A percentile compares a stretch with the other conserved stretches of the same genome.
Evolutionary conservation across 2,797 vertebrate genomes (phyloP).

Genomic region (Natrix natrix): DNA sequence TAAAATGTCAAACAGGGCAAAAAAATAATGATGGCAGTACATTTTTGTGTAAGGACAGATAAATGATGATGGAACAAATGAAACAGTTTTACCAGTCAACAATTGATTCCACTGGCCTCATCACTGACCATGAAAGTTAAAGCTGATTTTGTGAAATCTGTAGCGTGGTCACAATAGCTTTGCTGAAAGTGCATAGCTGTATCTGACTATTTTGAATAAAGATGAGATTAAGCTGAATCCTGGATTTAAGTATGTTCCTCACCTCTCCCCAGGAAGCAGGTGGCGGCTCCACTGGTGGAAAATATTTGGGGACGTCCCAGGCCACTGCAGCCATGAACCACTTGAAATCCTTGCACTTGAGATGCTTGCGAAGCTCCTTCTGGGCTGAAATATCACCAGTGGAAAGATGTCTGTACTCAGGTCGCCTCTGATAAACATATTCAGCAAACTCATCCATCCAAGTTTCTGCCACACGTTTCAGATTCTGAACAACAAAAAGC

Average conservation of each 20-base stretch:
- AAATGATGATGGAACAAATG: background rate
- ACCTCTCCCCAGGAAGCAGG: slow-evolving; percentile 89
- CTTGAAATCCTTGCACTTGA: slow-evolving; percentile 88
- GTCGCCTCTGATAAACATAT: slow-evolving; percentile 87
- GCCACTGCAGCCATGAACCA: slow-evolving; percentile 89
- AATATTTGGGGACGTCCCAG: slow-evolving; percentile 88
- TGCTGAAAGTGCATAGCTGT: background rate
- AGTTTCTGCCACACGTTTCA: slow-evolving; percentile 88
- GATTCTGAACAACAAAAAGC: slow-evolving; percentile 71
- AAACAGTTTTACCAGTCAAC: slow-evolving; percentile 11
- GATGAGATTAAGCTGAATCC: background rate
- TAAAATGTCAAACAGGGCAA: background rate
- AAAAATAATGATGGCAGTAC: background rate
- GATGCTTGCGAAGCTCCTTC: slow-evolving; percentile 84
- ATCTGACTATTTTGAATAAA: background rate
- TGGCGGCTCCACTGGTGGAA: slow-evolving; percentile 85
- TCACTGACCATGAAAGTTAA: background rate
- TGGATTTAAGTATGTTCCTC: slow-evolving; percentile 47
- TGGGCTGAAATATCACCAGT: slow-evolving; percentile 85
- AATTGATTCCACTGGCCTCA: background rate
- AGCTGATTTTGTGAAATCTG: slow-evolving; percentile 12
- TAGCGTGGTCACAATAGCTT: background rate
- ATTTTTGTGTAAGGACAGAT: background rate
- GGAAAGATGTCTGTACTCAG: slow-evolving; percentile 86
- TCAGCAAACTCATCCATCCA: slow-evolving; percentile 92